Base-by-base conservation (phyloP, 2,888 invertebrate genomes). In the Kryphioiulus occultus region DNA sequence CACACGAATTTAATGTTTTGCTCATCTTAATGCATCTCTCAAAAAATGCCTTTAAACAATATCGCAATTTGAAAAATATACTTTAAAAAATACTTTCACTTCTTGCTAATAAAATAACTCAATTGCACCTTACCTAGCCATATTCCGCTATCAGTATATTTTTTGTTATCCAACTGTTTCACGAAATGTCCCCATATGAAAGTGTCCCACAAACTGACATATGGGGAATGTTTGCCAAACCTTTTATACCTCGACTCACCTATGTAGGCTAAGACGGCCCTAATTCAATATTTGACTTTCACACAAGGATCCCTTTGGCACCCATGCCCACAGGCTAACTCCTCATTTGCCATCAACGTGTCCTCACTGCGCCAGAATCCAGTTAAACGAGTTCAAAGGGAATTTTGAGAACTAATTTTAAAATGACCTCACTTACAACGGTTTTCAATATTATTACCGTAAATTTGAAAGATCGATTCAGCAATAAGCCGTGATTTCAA, bases 261-360 rank as follows among this genome's bases (percentile, higher is more conserved):
- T 68, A 68, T 10, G 68, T 68, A 68, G 68, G 68, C 68, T 68
- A 68, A 68, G 68, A n/a, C 26, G 68, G 68, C 26, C 68, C 68
- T 26, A 68, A 26, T 22, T 68, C 68, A 68, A 68, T 68, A 68
- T 68, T 68, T 68, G n/a, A 68, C 68, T 68, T 68, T 68, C 68
- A 68, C 68, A 68, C 26, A 26, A 19, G 68, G 12, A n/a, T n/a
- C n/a, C 0, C 19, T n/a, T 7, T 9, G 5, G 68, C 68, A 68
- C 26, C 68, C 68, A 26, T 10, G n/a, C 22, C 26, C 68, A 68
- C 26, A 9, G 26, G 26, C 68, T 10, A 26, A 26, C 68, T 68
- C 68, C 12, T 68, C 68, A 26, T 15, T 68, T n/a, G 26, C 22
- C 68, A 68, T 68, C 68, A 68, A 68, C 68, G 0, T 2, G 53